phyloP scores from a whole-genome alignment of 2,888 invertebrate species.

The Leucoma salicis region DNA sequence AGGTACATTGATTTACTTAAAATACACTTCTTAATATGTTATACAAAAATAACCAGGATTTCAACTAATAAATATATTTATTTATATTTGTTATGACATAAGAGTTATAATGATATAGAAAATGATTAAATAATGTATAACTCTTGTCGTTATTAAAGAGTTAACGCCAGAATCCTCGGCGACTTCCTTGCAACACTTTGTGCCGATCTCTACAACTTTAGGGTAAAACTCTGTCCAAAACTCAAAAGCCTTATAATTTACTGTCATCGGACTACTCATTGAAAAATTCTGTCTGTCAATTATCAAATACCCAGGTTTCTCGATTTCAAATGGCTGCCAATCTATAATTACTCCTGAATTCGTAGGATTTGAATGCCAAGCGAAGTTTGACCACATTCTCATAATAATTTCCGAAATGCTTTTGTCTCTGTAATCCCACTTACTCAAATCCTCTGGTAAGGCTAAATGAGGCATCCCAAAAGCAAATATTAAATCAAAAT shows the following conservation, averaged over 20 bases:
- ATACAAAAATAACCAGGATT: slow-evolving; percentile 68
- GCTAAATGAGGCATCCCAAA: slow-evolving; percentile 91
- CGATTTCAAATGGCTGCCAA: slow-evolving; percentile 87
- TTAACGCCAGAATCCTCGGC: slow-evolving; percentile 64
- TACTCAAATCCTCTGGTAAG: slow-evolving; percentile 78
- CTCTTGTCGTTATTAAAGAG: slow-evolving; percentile 39
- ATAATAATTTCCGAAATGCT: slow-evolving; percentile 90
- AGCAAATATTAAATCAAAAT: slow-evolving; percentile 90
- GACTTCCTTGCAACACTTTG: slow-evolving; percentile 87
- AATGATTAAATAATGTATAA: slow-evolving; percentile 48
- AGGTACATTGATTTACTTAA: slow-evolving; percentile 46
- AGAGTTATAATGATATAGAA: slow-evolving; percentile 51
- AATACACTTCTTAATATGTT: slow-evolving; percentile 68
- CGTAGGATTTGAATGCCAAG: slow-evolving; percentile 87
- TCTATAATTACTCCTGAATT: slow-evolving; percentile 87
- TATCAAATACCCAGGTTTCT: slow-evolving; percentile 86
- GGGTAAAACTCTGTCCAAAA: slow-evolving; percentile 94
- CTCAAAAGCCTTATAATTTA: slow-evolving; percentile 89
- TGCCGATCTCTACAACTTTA: slow-evolving; percentile 86
- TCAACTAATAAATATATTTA: slow-evolving; percentile 30
- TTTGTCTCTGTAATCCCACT: slow-evolving; percentile 90
- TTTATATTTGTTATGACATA: slow-evolving; percentile 44
- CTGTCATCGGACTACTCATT: slow-evolving; percentile 85
- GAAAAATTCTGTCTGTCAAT: slow-evolving; percentile 88
- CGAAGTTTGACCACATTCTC: slow-evolving; percentile 91